Evolutionary conservation across 2,113 vertebrate species (phyloP), one percentile per base, ranked within the genome.

Genomic region (Salminus brasiliensis): DNA sequence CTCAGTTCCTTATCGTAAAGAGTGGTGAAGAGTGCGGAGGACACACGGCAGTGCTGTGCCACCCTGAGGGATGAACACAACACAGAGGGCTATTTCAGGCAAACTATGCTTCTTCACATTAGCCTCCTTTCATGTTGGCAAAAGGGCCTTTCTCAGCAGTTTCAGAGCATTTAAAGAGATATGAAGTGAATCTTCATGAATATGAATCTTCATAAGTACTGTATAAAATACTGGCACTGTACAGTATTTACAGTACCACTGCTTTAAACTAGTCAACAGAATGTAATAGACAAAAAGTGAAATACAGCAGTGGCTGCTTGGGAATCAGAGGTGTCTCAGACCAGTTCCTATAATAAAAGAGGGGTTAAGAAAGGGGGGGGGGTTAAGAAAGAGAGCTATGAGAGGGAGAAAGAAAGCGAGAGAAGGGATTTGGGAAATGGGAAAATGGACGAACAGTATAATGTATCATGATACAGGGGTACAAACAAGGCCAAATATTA

Each of bases 341-440:
- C 15, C 45, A 21, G 65, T 1, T 49, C 47, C 8, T 2, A 12
- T 74, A 15, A 29, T 16, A 5, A 47, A 21, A 69, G 63, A 80
- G 57, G n/a, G n/a, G n/a, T n/a, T n/a, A n/a, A n/a, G n/a, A n/a
- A 57, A 68, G 78, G 47, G 66, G 16, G 18, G 25, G 43, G 49
- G 49, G 41, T 62, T 8, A 69, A 69, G 29, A 69, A 32, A 34
- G 67, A 60, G 39, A 67, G 41, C 27, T 21, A 7, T 43, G n/a
- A 70, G 13, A 72, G 16, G 52, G 69, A 69, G 43, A 69, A 39
- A 39, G 72, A n/a, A n/a, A n/a, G n/a, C n/a, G n/a, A n/a, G n/a
- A n/a, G n/a, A n/a, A n/a, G n/a, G n/a, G n/a, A n/a, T n/a, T n/a
- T n/a, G n/a, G n/a, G n/a, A n/a, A n/a, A n/a, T n/a, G n/a, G n/a